Base-by-base conservation (phyloP, 2,888 invertebrate genomes). In the Amorpha juglandis region DNA sequence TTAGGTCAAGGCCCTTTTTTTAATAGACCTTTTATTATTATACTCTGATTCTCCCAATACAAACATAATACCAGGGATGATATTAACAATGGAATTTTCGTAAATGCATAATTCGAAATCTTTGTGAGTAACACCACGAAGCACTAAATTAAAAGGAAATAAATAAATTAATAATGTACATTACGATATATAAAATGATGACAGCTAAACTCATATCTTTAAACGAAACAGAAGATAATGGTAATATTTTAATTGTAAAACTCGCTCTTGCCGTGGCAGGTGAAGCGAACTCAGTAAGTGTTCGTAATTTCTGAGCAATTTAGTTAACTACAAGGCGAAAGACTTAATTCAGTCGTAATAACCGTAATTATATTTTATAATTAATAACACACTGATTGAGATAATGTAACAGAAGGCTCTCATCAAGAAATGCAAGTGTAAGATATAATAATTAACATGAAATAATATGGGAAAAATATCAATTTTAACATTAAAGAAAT, bases 341-440 rank as follows among this genome's bases (percentile, higher is more conserved):
- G 75, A 71, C 74, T 80, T 76, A 75, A 81, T 81, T 71, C 71
- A 62, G 63, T 19, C 62, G 67, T 79, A 78, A 80, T 76, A 70
- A 68, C 71, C 64, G 74, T 74, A 69, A 71, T 76, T 74, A 74
- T 69, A 66, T 70, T 69, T 73, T 71, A 70, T 67, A 42, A 58
- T 58, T 69, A 70, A 72, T 67, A 73, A 67, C 67, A 67, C 75
- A 77, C 72, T 77, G 71, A 70, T 72, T 75, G 71, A 69, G 71
- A 63, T 67, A 65, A 63, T 67, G 16, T 16, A 35, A 53, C 48
- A 65, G 55, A 12, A n/a, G 6, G 8, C 35, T 47, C 21, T 42
- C 38, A 58, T 42, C 19, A 19, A 19, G 12, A 16, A 58, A 58
- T 42, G 9, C 58, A 12, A 58, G 42, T 19, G n/a, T 42, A 12